A percentile compares a stretch with the other conserved stretches of the same genome.
Evolutionary conservation across 2,888 invertebrate genomes (phyloP).

Genomic region (Hipparchia sbordonii): DNA sequence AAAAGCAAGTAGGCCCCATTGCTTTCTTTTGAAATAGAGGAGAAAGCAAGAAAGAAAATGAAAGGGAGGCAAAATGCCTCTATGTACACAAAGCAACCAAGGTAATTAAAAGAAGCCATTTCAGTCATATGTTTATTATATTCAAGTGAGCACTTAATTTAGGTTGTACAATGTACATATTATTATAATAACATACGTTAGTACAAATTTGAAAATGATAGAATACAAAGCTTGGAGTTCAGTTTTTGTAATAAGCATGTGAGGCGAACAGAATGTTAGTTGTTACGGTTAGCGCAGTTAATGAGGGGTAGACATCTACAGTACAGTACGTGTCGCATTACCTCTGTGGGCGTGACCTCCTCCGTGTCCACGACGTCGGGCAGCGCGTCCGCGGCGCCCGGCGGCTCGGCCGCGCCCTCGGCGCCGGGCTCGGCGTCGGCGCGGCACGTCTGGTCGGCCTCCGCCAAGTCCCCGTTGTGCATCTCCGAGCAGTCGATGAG

Average conservation of each 20-base stretch:
- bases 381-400: constrained; percentile 59
- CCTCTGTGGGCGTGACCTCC: constrained; percentile 79
- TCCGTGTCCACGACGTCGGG: constrained; percentile 79
- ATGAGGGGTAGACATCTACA: constrained; percentile 77
- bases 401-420: constrained; percentile 44
- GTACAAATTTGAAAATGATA: constrained; percentile 4
- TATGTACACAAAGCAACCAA: not conserved
- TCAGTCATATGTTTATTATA: constrained; percentile 16
- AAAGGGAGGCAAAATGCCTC: not conserved
- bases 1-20: not conserved
- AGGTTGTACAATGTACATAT: not conserved
- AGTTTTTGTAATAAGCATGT: constrained; percentile 17
- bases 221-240: constrained; percentile 2
- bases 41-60: not conserved
- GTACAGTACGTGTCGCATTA: constrained; percentile 75
- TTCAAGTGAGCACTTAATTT: constrained; percentile 1
- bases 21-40: not conserved
- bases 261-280: constrained; percentile 22
- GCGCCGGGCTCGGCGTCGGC: constrained; percentile 52
- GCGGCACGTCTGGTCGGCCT: constrained; percentile 89
- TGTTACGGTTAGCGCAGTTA: constrained; percentile 62
- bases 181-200: not conserved
- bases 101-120: not conserved
- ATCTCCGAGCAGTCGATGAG: constrained; percentile 78
- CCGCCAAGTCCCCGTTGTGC: constrained; percentile 89